A percentile compares a stretch with the other conserved stretches of the same genome.
phyloP scores from a whole-genome alignment of 2,113 vertebrate genomes.

The Sorex fumeus region DNA sequence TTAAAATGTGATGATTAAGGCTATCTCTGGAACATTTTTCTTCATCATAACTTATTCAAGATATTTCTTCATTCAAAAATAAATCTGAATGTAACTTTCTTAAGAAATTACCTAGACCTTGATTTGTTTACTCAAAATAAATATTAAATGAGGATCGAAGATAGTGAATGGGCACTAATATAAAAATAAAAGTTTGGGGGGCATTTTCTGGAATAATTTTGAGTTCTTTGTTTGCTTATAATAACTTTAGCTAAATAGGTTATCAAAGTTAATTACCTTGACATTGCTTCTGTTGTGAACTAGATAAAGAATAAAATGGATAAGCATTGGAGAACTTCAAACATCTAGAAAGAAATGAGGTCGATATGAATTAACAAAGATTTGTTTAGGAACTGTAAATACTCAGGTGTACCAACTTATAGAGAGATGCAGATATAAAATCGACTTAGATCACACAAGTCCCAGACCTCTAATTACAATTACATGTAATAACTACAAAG shows the following conservation, averaged over 20 bases:
- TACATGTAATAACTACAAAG: slow-evolving; percentile 77
- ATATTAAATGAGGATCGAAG: not conserved
- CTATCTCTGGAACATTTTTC: not conserved
- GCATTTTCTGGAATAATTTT: slow-evolving; percentile 43
- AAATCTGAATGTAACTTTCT: not conserved
- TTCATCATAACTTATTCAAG: slow-evolving; percentile 26
- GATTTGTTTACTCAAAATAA: slow-evolving; percentile 20
- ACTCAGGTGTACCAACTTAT: slow-evolving; percentile 72
- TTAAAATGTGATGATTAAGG: not conserved
- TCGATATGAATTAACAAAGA: slow-evolving; percentile 81
- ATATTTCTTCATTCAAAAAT: slow-evolving; percentile 29
- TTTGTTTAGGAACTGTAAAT: slow-evolving; percentile 76
- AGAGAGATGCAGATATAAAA: slow-evolving; percentile 68
- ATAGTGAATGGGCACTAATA: slow-evolving; percentile 1
- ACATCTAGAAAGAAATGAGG: slow-evolving; percentile 77
- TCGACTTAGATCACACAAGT: slow-evolving; percentile 76
- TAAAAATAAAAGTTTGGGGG: slow-evolving; percentile 25
- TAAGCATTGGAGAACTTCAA: slow-evolving; percentile 79
- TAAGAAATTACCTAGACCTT: not conserved
- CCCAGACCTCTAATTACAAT: slow-evolving; percentile 75
- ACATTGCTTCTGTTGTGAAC: slow-evolving; percentile 62
- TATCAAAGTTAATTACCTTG: slow-evolving; percentile 78
- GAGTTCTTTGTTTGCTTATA: slow-evolving; percentile 51
- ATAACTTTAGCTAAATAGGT: slow-evolving; percentile 74
- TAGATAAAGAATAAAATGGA: slow-evolving; percentile 78